A percentile compares a stretch with the other conserved stretches of the same genome.
Evolutionary conservation across 2,113 vertebrate genomes (phyloP).

Genomic region (Oreochromis tanganicae): DNA sequence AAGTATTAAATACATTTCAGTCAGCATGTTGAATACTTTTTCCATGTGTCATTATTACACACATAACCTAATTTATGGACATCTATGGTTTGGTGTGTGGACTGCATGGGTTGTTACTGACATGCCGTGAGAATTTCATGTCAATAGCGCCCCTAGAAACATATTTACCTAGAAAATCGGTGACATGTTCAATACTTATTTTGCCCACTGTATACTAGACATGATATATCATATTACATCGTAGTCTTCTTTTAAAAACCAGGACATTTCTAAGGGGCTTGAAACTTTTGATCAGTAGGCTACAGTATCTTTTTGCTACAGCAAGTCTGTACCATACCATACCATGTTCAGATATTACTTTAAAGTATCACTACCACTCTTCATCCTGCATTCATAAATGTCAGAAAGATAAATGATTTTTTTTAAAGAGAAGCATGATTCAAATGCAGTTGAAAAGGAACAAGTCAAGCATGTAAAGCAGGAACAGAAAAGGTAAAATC

Average conservation of each 20-base stretch:
- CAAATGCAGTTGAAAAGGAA: neutral
- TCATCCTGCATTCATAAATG: neutral
- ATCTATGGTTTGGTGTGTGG: too few species aligned
- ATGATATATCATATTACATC: fast-evolving
- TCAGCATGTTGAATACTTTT: neutral
- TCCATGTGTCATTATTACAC: too few species aligned
- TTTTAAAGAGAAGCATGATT: neutral
- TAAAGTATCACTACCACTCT: neutral
- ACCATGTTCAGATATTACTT: neutral
- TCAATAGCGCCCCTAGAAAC: too few species aligned
- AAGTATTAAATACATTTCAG: neutral
- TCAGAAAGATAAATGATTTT: neutral
- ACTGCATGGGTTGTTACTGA: too few species aligned
- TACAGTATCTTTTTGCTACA: neutral
- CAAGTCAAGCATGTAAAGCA: neutral
- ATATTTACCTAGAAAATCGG: neutral
- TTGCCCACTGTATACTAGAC: neutral
- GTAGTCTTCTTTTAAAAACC: neutral
- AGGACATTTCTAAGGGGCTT: neutral
- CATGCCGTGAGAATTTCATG: too few species aligned
- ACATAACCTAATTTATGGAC: too few species aligned
- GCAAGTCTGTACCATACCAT: neutral
- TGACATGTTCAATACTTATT: neutral
- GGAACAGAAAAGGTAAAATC: conserved; percentile 2
- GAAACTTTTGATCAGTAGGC: neutral